Percentiles rank a stretch among this genome's conserved stretches.
phyloP scores from a whole-genome alignment of 2,113 vertebrate species.

The Aramus guarauna region DNA sequence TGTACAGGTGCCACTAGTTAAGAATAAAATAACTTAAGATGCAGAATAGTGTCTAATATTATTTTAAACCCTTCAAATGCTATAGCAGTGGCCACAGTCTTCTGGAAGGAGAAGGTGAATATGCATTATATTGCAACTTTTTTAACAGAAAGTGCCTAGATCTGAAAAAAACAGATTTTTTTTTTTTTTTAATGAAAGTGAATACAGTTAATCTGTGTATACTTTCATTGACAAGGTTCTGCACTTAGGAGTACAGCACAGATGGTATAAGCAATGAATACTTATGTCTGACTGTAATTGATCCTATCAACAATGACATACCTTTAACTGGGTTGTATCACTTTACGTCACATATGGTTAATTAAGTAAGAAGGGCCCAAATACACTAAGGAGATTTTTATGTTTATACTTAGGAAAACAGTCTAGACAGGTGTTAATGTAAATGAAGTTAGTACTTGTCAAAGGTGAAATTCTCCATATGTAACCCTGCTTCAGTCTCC shows the following conservation, averaged over 20 bases:
- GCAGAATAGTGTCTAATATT: not conserved
- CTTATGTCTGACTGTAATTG: slow-evolving; percentile 69
- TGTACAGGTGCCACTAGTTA: not conserved
- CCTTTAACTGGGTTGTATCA: slow-evolving; percentile 68
- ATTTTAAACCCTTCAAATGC: not conserved
- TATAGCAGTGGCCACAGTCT: not conserved
- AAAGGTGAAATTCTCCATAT: slow-evolving; percentile 70
- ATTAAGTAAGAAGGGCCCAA: slow-evolving; percentile 59
- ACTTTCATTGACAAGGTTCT: slow-evolving; percentile 59
- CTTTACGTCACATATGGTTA: slow-evolving; percentile 68
- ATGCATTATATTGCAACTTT: not conserved
- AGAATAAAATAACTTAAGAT: not conserved
- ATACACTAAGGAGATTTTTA: slow-evolving; percentile 62
- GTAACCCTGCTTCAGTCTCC: slow-evolving; percentile 49
- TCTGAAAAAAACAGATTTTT: slow-evolving; percentile 45
- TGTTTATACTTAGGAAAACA: slow-evolving; percentile 70
- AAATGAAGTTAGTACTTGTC: slow-evolving; percentile 70
- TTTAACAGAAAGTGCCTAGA: not conserved
- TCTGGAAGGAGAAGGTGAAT: not conserved
- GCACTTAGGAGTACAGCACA: slow-evolving; percentile 57
- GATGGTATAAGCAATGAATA: slow-evolving; percentile 62
- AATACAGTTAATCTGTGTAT: slow-evolving; percentile 53
- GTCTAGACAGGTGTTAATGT: slow-evolving; percentile 71
- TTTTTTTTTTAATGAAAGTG: slow-evolving; percentile 30
- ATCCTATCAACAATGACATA: slow-evolving; percentile 71